Base-by-base conservation (phyloP, 2,888 invertebrate genomes). In the Pogonocherus hispidulus region DNA sequence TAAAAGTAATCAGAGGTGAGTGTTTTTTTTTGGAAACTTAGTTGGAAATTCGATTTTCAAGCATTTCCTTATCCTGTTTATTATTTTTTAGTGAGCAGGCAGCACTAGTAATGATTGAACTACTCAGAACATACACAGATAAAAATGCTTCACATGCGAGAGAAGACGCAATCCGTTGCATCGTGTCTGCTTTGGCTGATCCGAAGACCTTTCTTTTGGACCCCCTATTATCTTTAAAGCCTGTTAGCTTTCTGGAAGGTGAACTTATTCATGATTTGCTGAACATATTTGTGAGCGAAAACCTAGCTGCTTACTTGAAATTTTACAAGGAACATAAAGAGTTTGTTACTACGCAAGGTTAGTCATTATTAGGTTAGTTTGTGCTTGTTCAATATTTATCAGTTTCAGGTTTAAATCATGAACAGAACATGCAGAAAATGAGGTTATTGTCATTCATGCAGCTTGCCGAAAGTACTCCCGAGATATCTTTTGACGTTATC, bases 381-480 rank as follows among this genome's bases (percentile, higher is more conserved):
- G 22, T 19, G 14, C 16, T 14, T 16, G 14, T 44, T 16, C 14
- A 44, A 44, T 14, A 44, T 44, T 52, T 44, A 20, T 54, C 41
- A 46, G 18, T 18, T 56, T 16, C 23, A 74, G 74, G 74, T 6
- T 86, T 98, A 55, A 95, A 95, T 81, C 98, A 98, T 83, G 96
- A 97, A 80, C 94, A 96, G 81, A 97, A 98, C 82, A 90, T 97
- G 86, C 94, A 96, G 82, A 99, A 99, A 86, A 99, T 99, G 97
- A 91, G 98, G 72, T 88, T 99, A 79, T 85, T 99, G 63, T 96
- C 98, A 0, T 97, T 99, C 83, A 98, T 99, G 96, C 97, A 98
- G 84, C 90, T 99, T 87, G 98, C 98, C 2, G 99, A 99, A 85
- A 92, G 91, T 63, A 93, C 93, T 82, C 93, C 95, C 20, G 98